A percentile compares a stretch with the other conserved stretches of the same genome.
These are phyloP conservation scores for Catharus ustulatus DNA, from an alignment of 2,797 vertebrate genomes.

Conservation along the genomic window DNA sequence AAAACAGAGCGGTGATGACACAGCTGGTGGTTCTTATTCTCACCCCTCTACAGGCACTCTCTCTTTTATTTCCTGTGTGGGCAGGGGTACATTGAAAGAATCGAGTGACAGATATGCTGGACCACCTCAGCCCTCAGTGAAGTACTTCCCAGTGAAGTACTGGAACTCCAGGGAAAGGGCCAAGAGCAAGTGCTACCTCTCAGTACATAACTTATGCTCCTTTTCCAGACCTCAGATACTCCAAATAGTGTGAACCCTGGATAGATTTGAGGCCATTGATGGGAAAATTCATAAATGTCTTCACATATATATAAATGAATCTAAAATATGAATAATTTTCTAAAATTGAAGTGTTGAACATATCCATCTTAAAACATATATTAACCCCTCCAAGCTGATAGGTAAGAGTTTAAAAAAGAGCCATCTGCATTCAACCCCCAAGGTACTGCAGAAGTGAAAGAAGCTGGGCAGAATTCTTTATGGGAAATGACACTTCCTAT, in stretches of 20 bases:
- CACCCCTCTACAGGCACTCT: neutral
- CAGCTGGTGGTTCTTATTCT: neutral
- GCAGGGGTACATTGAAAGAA: neutral
- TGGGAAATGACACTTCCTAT: neutral
- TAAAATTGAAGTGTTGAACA: neutral
- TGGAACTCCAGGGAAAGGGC: neutral
- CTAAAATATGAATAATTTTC: neutral
- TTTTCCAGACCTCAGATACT: neutral
- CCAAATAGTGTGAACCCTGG: neutral
- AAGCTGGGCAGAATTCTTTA: neutral
- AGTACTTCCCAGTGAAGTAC: neutral
- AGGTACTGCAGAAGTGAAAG: neutral
- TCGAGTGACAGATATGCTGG: neutral
- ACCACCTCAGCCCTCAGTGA: neutral
- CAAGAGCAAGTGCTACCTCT: neutral
- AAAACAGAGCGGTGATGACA: neutral
- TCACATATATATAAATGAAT: neutral
- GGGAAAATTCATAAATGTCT: neutral
- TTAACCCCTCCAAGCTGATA: neutral
- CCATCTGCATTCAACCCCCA: neutral
- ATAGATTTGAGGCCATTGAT: neutral
- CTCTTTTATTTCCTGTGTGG: neutral
- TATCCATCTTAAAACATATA: neutral
- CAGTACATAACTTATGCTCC: neutral
- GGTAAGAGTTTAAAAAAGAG: neutral